These are phyloP conservation scores for Oophaga sylvatica DNA, from an alignment of 2,797 vertebrate genomes.

Conservation along the genomic window DNA sequence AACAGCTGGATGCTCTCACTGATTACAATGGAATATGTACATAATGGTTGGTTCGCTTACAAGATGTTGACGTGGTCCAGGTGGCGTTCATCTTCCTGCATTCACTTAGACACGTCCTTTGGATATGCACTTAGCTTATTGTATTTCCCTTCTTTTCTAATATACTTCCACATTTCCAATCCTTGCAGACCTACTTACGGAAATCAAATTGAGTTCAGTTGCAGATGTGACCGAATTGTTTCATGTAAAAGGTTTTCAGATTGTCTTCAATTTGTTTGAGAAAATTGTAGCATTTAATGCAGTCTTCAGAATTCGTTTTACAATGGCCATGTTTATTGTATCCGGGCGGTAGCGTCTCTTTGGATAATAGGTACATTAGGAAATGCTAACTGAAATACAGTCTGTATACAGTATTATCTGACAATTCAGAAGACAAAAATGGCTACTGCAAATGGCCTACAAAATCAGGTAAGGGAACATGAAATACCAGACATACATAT, in stretches of 20 bases:
- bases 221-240: constrained; percentile 23
- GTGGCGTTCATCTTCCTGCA: constrained; percentile 20
- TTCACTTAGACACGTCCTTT: constrained; percentile 24
- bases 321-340: not conserved
- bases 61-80: constrained; percentile 13
- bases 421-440: not conserved
- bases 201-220: not conserved
- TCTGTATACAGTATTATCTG: constrained; percentile 1
- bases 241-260: not conserved
- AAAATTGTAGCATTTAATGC: not conserved
- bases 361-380: not conserved
- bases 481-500: not conserved
- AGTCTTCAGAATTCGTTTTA: not conserved
- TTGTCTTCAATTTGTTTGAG: constrained; percentile 13
- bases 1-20: constrained; percentile 13
- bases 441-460: not conserved
- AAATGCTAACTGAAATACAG: not conserved
- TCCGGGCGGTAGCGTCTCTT: not conserved
- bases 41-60: constrained; percentile 15
- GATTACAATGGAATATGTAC: constrained; percentile 40
- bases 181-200: constrained; percentile 3
- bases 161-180: constrained; percentile 38
- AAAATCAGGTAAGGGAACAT: not conserved
- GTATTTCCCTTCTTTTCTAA: not conserved
- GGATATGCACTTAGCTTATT: constrained; percentile 57